Evolutionary conservation across 2,113 vertebrate genomes (phyloP).

Genomic region (Clarias gariepinus): DNA sequence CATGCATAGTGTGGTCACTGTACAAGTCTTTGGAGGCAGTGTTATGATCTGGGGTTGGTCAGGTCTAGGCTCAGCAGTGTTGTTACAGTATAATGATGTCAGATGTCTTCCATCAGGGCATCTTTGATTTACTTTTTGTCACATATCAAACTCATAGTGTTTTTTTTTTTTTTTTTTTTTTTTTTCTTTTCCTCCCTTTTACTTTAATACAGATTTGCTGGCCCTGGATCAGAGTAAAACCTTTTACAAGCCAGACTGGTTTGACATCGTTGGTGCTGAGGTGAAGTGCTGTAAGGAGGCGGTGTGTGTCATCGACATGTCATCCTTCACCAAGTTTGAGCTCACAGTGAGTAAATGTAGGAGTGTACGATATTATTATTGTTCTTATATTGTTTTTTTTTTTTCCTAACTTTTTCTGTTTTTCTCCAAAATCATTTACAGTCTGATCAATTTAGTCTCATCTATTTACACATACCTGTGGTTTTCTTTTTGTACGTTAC

Average conservation of each 20-base stretch:
- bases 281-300: slow-evolving; percentile 99
- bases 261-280: slow-evolving; percentile 94
- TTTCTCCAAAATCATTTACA: background rate
- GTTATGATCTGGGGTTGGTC: no score
- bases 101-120: no score
- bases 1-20: no score
- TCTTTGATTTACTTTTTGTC: no score
- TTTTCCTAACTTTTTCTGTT: background rate
- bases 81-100: no score
- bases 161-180: no score
- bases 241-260: slow-evolving; percentile 99
- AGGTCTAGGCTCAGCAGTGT: no score
- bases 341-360: slow-evolving; percentile 83
- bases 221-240: slow-evolving; percentile 96
- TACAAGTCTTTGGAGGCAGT: no score
- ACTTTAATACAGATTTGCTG: slow-evolving; percentile 78
- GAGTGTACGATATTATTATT: no score
- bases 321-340: slow-evolving; percentile 98
- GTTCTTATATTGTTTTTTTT: background rate
- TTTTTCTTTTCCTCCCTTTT: background rate
- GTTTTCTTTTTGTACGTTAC: background rate
- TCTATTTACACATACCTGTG: no score
- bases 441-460: background rate
- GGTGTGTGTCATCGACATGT: slow-evolving; percentile 97
- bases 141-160: no score